Base-by-base conservation (phyloP, 2,113 vertebrate genomes). In the Agelaius phoeniceus region DNA sequence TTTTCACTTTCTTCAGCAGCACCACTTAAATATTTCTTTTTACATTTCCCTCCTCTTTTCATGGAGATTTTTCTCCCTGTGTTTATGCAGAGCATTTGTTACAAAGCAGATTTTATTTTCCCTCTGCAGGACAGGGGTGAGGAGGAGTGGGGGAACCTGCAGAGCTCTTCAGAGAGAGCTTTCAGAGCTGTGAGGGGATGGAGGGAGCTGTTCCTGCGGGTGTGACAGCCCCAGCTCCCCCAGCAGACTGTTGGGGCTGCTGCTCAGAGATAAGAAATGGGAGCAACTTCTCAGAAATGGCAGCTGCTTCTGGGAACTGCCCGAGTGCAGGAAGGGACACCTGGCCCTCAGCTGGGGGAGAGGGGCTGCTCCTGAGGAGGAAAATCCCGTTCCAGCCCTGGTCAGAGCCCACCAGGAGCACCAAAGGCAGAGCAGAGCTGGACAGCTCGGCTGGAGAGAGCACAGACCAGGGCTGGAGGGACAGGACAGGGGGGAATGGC, bases 391-490 rank as follows among this genome's bases (percentile, higher is more conserved):
- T 9, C 5, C 2, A 26, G 13, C 10, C 33, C 24, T 6, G 44
- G 0, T 3, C 8, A 24, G 71, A 62, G 11, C 16, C 9, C 26
- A 0, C 1, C 37, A 4, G 51, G 23, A 11, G 3, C 23, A 3
- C 9, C 1, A 21, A 13, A 71, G 41, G 17, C 31, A 19, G 41
- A 49, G 24, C 48, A 7, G 37, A 17, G 30, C 43, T 24, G 44
- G 65, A 6, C 1, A 21, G n/a, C 44, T 13, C 0, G 3, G 39
- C 10, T 26, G 35, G 23, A 17, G 24, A 24, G 20, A 5, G 15
- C 10, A 0, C 2, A 1, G 33, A 1, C 2, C 0, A 1, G 8
- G 46, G 55, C 1, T 21, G 48, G 57, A 48, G 58, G 6, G 68
- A 4, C 37, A 13, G 76, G 26, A 7, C 19, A 11, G 1, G 3